Evolutionary conservation across 2,113 vertebrate species (phyloP).

Genomic region (Penelope pileata): DNA sequence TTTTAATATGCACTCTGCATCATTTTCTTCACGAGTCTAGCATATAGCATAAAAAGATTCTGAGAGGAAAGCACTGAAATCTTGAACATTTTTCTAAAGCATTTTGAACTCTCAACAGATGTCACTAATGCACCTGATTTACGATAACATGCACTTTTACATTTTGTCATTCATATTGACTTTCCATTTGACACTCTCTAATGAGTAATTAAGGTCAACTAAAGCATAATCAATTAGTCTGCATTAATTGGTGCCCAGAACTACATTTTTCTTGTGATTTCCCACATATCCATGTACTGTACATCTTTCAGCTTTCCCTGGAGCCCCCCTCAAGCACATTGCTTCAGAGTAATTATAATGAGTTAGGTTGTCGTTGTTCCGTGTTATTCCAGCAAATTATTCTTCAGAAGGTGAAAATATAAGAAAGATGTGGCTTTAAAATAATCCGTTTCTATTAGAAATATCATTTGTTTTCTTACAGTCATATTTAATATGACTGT

Average conservation of each 20-base stretch:
- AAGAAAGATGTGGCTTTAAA: background rate
- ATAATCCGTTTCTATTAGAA: background rate
- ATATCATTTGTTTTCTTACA: background rate
- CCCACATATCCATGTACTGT: background rate
- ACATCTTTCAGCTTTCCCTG: background rate
- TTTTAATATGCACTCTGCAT: background rate
- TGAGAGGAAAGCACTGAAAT: background rate
- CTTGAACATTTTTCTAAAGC: background rate
- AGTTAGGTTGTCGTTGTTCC: constrained; percentile 18
- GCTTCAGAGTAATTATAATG: constrained; percentile 26
- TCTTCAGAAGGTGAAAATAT: background rate
- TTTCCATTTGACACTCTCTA: constrained; percentile 47
- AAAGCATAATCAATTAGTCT: constrained; percentile 61
- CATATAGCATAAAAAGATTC: background rate
- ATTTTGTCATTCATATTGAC: constrained; percentile 58
- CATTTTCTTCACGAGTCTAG: background rate
- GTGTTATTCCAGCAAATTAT: background rate
- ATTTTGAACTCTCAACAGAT: constrained; percentile 49
- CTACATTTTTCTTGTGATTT: constrained; percentile 50
- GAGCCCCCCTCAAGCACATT: background rate
- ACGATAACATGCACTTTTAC: background rate
- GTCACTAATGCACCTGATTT: constrained; percentile 57
- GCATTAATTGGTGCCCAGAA: constrained; percentile 41
- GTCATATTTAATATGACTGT: no score
- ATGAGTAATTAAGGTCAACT: constrained; percentile 58